Evolutionary conservation across 92 coral and sea anemone species (phyloP).

Genomic region (Umimayanthus chanpuru): DNA sequence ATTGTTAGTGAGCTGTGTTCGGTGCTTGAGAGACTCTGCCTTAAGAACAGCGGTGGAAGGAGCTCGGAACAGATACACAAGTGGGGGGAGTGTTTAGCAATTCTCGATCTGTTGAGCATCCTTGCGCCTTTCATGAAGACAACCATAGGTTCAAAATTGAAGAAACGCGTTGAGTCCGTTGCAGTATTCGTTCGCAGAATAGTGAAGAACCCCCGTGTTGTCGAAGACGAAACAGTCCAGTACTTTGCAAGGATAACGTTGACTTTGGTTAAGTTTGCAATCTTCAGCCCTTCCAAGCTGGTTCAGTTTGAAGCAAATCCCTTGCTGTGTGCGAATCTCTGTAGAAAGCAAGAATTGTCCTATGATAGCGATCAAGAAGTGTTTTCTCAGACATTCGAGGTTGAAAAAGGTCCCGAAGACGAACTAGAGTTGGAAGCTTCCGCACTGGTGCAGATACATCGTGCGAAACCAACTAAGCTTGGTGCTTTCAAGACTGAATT

Average conservation of each 20-base stretch:
- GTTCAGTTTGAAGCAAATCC: background rate
- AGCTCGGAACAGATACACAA: background rate
- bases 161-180: background rate
- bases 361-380: background rate
- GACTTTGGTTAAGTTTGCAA: background rate
- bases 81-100: background rate
- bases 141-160: background rate
- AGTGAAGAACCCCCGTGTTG: background rate
- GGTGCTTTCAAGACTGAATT: conserved; percentile 2
- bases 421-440: background rate
- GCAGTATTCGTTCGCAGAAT: background rate
- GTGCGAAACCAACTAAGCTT: background rate
- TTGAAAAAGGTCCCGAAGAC: background rate
- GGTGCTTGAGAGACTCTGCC: background rate
- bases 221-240: background rate
- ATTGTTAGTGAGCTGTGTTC: background rate
- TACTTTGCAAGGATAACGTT: background rate
- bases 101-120: background rate
- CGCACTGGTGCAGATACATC: background rate
- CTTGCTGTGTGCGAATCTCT: too few species aligned
- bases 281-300: conserved; percentile 4
- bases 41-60: background rate
- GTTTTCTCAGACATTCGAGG: conserved; percentile 4
- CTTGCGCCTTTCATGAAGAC: background rate
- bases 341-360: background rate